Base-by-base conservation (phyloP, 2,797 vertebrate genomes). In the Pipistrellus nathusii region DNA sequence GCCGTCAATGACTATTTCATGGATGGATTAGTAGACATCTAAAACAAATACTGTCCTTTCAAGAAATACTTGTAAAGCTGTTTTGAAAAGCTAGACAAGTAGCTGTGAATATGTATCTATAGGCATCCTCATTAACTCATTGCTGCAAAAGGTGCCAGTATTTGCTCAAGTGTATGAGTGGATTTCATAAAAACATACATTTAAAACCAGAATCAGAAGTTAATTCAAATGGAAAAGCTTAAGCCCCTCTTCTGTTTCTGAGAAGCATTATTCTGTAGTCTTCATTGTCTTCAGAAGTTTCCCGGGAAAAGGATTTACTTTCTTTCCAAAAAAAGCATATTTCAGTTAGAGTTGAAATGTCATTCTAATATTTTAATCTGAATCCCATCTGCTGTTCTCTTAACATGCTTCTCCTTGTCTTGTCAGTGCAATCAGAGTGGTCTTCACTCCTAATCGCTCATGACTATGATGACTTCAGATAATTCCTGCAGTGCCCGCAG, bases 341-440 rank as follows among this genome's bases (percentile, higher is more conserved):
- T 96, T 97, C 75, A 72, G 84, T 96, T 68, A 72, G 41, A 96
- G 94, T 85, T 84, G 94, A 97, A 85, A 93, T 95, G 85, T 83
- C 91, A 91, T 88, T 94, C 62, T 95, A 95, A 90, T 85, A 92
- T 88, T 96, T 94, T 83, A 96, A 94, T 94, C 62, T 71, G 91
- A 91, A 85, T 88, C 62, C 87, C 95, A 95, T 95, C 85, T 96
- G 87, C 77, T 96, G 15, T 72, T 78, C 77, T 83, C 55, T 81
- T 95, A 92, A 91, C 90, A 89, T 80, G 59, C 55, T 71, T 96
- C 86, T 96, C 55, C 91, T 96, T 93, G 69, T 91, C 84, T 83
- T 93, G 77, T 91, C 44, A 94, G 59, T 48, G 38, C 46, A 85
- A 86, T 94, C 85, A 90, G 59, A 85, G 85, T 46, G 90, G 86